Conservation (phyloP, 2,888 invertebrate genomes). For the Drosophila dives region DNA sequence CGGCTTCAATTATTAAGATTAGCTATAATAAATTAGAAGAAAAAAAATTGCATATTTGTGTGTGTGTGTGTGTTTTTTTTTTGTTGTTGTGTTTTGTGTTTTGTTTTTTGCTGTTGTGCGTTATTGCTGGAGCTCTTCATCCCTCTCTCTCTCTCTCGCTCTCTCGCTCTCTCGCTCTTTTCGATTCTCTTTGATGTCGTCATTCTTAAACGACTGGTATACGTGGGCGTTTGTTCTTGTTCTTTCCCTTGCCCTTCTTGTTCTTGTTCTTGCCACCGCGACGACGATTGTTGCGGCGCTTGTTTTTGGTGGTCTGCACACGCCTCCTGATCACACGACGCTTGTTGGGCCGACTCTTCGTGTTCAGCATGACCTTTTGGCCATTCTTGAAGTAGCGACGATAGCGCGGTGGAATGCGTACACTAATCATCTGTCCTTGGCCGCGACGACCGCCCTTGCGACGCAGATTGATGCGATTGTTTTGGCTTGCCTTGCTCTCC, state of each 20-base stretch:
- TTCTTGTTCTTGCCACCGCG: constrained; percentile 68
- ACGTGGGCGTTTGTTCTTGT: constrained; percentile 60
- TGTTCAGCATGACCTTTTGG: constrained; percentile 77
- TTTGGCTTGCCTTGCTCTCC: constrained; percentile 67
- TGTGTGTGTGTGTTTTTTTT: neutral
- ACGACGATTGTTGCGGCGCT: constrained; percentile 56
- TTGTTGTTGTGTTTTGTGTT: constrained; percentile 9
- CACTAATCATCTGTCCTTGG: constrained; percentile 71
- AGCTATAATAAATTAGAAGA: constrained; percentile 69
- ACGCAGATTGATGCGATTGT: constrained; percentile 65
- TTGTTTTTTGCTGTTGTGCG: neutral
- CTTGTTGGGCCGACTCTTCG: constrained; percentile 59
- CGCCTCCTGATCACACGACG: constrained; percentile 73
- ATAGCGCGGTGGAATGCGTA: constrained; percentile 80
- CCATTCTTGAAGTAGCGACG: constrained; percentile 81
- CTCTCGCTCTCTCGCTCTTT: neutral
- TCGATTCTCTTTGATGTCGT: neutral
- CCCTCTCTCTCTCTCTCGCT: neutral
- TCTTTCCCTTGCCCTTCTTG: constrained; percentile 62
- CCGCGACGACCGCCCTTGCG: constrained; percentile 71
- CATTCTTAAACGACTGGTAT: constrained; percentile 44
- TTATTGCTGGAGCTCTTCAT: neutral
- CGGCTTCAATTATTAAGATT: constrained; percentile 48
- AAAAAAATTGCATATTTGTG: constrained; percentile 40
- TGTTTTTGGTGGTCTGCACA: constrained; percentile 55